phyloP scores from a whole-genome alignment of 2,113 vertebrate species.

The Callocephalon fimbriatum region DNA sequence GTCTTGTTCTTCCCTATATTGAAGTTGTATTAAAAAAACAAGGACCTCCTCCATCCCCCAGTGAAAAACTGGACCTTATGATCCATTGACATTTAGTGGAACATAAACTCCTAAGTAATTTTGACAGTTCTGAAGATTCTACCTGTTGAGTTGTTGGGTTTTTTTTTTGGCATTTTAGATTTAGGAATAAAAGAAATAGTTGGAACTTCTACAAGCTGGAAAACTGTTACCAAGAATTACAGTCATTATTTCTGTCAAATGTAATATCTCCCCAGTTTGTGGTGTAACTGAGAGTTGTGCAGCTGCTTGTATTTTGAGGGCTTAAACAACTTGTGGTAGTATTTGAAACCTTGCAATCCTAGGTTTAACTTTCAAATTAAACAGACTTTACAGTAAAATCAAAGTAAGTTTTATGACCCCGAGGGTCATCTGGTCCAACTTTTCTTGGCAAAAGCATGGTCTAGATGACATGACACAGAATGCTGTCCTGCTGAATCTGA shows the following conservation, averaged over 20 bases:
- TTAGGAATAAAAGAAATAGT: not conserved
- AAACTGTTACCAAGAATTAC: not conserved
- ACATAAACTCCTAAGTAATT: not conserved
- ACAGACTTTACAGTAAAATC: not conserved
- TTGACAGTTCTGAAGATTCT: not conserved
- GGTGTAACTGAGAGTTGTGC: not conserved
- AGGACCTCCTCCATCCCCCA: rapidly evolving
- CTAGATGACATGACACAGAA: not conserved
- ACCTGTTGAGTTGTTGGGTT: not conserved
- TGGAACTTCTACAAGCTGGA: not conserved
- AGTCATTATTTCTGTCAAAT: not conserved
- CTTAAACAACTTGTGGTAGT: not conserved
- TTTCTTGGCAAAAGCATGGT: not conserved
- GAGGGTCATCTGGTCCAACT: not conserved
- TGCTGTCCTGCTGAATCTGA: not conserved
- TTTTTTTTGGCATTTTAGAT: not conserved
- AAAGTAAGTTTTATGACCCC: not conserved
- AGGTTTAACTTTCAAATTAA: not conserved
- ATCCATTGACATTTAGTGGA: not conserved
- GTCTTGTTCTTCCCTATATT: not conserved
- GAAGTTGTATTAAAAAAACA: not conserved
- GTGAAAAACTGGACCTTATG: not conserved
- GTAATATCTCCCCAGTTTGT: not conserved
- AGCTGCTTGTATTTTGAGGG: not conserved
- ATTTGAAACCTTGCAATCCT: not conserved